Evolutionary conservation across 1,140 invertebrate species (phyloP).

Genomic region (Mesaphorura yosii): DNA sequence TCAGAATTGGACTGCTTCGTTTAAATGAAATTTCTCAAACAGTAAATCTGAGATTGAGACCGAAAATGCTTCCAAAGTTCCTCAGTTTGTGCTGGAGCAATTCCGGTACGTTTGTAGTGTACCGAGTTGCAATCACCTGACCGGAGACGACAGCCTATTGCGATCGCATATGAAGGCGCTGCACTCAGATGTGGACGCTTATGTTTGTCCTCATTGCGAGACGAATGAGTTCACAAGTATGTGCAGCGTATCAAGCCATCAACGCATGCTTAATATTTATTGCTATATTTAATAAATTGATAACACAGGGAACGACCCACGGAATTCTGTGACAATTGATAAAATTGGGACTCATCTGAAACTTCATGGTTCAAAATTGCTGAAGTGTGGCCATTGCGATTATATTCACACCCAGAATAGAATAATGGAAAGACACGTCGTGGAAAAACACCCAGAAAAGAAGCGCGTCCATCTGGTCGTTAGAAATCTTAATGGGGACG

Average conservation of each 20-base stretch:
- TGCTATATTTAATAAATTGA: constrained; percentile 4
- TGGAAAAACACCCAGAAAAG: constrained; percentile 48
- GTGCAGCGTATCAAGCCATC: neutral
- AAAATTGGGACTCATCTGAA: constrained; percentile 56
- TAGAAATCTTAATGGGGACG: constrained; percentile 41
- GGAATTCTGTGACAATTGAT: constrained; percentile 40
- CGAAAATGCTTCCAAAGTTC: constrained; percentile 37
- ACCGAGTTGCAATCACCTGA: constrained; percentile 54
- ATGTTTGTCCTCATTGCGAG: constrained; percentile 57
- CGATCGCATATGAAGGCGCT: constrained; percentile 57
- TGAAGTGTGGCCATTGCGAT: constrained; percentile 54
- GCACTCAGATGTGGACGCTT: constrained; percentile 48
- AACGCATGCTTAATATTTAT: neutral
- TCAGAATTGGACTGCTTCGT: neutral
- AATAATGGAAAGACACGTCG: constrained; percentile 51
- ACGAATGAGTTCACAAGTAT: constrained; percentile 3
- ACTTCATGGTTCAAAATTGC: constrained; percentile 57
- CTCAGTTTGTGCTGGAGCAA: constrained; percentile 51
- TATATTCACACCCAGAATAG: constrained; percentile 44
- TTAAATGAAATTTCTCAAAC: neutral
- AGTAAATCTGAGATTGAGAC: too few relatives aligned
- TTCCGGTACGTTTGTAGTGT: constrained; percentile 56
- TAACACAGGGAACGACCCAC: constrained; percentile 14
- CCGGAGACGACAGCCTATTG: constrained; percentile 56
- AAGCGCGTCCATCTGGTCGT: constrained; percentile 44